A percentile compares a stretch with the other conserved stretches of the same genome.
Conservation (phyloP, 2,888 invertebrate genomes). For the Apodemia hepburni region DNA sequence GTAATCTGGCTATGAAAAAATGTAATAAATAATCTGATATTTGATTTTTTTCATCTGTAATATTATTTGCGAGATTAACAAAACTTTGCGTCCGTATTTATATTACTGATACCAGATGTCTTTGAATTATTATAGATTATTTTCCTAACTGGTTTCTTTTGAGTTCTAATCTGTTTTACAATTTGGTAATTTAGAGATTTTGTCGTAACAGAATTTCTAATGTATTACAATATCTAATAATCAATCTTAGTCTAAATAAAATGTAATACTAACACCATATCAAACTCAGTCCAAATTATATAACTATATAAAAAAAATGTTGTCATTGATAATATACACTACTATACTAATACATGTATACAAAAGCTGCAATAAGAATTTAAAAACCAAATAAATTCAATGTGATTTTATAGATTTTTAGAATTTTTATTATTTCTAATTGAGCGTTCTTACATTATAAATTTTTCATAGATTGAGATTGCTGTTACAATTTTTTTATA, state of each 20-base stretch:
- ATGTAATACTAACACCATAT: slow-evolving; percentile 5
- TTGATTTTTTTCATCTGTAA: too few species aligned
- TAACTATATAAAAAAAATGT: background rate
- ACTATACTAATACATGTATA: slow-evolving; percentile 1
- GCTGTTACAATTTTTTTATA: background rate
- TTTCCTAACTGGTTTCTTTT: too few species aligned
- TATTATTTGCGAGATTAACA: too few species aligned
- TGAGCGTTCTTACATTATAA: slow-evolving; percentile 3
- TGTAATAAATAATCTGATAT: too few species aligned
- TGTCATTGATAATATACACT: background rate
- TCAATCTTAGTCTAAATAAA: background rate
- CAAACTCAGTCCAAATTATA: slow-evolving; percentile 15
- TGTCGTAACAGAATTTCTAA: too few species aligned
- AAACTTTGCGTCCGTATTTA: too few species aligned
- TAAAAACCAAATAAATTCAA: background rate
- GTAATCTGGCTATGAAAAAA: too few species aligned
- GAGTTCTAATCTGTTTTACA: too few species aligned
- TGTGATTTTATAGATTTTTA: slow-evolving; percentile 7
- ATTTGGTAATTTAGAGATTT: too few species aligned
- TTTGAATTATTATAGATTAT: too few species aligned
- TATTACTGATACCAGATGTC: too few species aligned
- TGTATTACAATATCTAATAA: slow-evolving; percentile 4
- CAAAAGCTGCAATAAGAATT: slow-evolving; percentile 10
- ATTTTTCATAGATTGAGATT: background rate
- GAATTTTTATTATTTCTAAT: slow-evolving; percentile 1